phyloP scores from a whole-genome alignment of 2,113 vertebrate genomes.

The Crypturellus undulatus region DNA sequence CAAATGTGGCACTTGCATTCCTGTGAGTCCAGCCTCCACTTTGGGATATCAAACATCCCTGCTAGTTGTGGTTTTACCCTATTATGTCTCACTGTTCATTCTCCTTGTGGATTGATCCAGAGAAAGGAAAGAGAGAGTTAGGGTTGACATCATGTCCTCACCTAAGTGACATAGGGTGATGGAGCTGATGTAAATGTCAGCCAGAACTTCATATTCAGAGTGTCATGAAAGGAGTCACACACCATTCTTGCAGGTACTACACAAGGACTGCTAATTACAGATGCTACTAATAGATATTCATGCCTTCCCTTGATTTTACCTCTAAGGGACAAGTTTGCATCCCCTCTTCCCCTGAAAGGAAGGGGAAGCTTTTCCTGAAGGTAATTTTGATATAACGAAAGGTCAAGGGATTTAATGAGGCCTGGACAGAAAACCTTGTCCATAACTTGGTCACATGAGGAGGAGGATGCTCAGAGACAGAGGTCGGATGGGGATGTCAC shows the following conservation, averaged over 20 bases:
- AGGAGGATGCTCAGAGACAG: neutral
- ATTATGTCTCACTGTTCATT: neutral
- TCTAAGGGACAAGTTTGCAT: neutral
- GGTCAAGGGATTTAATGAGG: neutral
- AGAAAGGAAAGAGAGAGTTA: neutral
- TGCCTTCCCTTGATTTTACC: neutral
- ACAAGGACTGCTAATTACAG: neutral
- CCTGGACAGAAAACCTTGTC: neutral
- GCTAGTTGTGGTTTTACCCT: neutral
- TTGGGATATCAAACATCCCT: accelerated
- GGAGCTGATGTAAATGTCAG: neutral
- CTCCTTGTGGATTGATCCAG: neutral
- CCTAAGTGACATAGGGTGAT: neutral
- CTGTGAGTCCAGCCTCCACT: neutral
- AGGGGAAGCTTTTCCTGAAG: neutral
- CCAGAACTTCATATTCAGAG: accelerated
- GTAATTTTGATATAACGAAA: neutral
- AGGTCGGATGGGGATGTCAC: accelerated
- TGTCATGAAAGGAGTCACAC: neutral
- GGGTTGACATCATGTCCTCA: neutral
- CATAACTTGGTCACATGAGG: neutral
- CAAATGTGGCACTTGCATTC: accelerated
- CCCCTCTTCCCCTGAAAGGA: neutral
- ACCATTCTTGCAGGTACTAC: neutral
- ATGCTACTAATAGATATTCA: neutral